Conservation (phyloP, 2,888 invertebrate species). For the Alsophila aescularia region DNA sequence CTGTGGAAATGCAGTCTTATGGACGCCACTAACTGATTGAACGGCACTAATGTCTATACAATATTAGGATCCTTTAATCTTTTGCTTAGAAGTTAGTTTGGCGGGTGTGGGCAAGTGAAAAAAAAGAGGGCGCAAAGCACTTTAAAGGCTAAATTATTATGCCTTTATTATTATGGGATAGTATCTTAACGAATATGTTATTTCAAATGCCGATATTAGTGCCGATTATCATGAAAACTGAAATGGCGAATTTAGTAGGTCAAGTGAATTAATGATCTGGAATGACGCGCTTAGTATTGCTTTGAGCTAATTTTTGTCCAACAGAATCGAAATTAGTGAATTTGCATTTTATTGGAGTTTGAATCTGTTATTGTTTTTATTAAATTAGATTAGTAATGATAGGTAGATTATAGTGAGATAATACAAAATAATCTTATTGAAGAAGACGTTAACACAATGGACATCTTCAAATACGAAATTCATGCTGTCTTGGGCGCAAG, state of each 20-base stretch:
- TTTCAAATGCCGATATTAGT: conserved; percentile 5
- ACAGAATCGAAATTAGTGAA: too few relatives aligned
- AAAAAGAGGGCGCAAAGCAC: conserved; percentile 4
- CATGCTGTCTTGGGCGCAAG: too few relatives aligned
- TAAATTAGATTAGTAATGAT: too few relatives aligned
- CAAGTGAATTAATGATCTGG: conserved; percentile 4
- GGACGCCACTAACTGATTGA: background rate
- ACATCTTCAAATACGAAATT: too few relatives aligned
- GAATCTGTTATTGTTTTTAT: background rate
- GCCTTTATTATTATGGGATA: conserved; percentile 6
- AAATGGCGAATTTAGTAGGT: background rate
- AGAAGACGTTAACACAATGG: too few relatives aligned
- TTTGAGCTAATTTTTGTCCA: conserved; percentile 6
- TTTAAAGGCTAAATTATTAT: background rate
- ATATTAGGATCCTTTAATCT: conserved; percentile 27
- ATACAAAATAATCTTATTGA: too few relatives aligned
- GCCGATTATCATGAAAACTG: conserved; percentile 6
- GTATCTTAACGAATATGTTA: conserved; percentile 10
- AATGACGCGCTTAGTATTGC: background rate
- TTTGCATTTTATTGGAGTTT: conserved; percentile 8
- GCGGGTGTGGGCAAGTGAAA: conserved; percentile 15
- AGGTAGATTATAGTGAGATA: too few relatives aligned
- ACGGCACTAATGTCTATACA: conserved; percentile 28
- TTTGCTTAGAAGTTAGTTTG: conserved; percentile 12
- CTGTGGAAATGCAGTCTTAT: conserved; percentile 32